Evolutionary conservation across 1,140 invertebrate species (phyloP), one percentile per base, ranked within the genome.

Genomic region (Temnothorax curvispinosus): DNA sequence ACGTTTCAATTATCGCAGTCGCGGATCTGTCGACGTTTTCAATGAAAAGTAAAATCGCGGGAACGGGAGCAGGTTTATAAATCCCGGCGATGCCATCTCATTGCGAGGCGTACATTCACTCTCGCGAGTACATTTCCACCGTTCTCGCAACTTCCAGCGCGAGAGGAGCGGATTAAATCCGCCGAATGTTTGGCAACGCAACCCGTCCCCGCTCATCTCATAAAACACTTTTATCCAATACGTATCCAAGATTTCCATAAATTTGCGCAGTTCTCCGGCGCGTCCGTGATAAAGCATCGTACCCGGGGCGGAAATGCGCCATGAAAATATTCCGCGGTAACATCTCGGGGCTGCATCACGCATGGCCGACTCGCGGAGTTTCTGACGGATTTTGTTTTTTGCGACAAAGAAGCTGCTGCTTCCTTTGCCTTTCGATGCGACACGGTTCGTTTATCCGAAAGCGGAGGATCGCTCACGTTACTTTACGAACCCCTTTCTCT

Each of bases 141-240:
- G 11, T 50, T 50, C 72, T 64, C 84, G 58, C 60, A 41, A 85
- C 35, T 54, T 27, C 35, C 56, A 71, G 21, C 32, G 64, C 77
- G 64, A 69, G 44, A 56, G 50, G 64, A 74, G 47, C 67, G 54
- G 69, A 84, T 84, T 84, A 75, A 84, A 84, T 84, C 56, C 69
- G 56, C 44, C 41, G 80, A 32, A 84, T 84, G 69, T 84, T 84
- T 84, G 80, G 80, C 80, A 84, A 60, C 69, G 54, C 80, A 60
- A 75, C 80, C 11, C 69, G 54, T 44, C 64, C 13, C 54, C 18
- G 41, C 54, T 75, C 32, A 18, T 84, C 69, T 54, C 56, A 74
- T 84, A 60, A 74, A 84, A 84, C 80, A 84, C 69, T 84, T 84
- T 84, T 84, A 84, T 62, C 80, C 80, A 84, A 84, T 84, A 84